phyloP scores from a whole-genome alignment of 2,888 invertebrate genomes.

The Eutolmus rufibarbis region DNA sequence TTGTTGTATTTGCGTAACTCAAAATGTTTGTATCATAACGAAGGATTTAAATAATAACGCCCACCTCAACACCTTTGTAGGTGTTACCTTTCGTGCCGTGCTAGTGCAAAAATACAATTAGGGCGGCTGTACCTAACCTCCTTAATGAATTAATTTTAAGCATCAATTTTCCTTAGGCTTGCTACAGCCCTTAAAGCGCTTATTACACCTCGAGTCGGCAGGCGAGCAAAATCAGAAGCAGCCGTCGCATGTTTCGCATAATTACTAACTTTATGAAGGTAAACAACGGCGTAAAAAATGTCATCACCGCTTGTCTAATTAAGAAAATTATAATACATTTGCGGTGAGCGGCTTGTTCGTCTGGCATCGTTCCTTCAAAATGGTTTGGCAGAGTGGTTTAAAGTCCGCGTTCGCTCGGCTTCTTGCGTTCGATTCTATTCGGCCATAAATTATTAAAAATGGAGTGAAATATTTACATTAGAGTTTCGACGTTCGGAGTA shows the following conservation, averaged over 20 bases:
- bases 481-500: neutral
- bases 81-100: neutral
- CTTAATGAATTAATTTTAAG: neutral
- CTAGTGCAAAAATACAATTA: neutral
- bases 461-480: neutral
- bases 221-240: neutral
- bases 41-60: neutral
- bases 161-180: neutral
- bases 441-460: neutral
- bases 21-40: neutral
- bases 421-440: neutral
- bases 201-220: neutral
- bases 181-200: neutral
- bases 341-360: neutral
- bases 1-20: neutral
- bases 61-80: neutral
- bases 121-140: neutral
- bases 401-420: neutral
- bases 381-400: neutral
- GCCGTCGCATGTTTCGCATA: neutral
- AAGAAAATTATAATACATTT: neutral
- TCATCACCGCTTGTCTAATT: neutral
- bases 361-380: neutral
- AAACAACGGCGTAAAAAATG: neutral
- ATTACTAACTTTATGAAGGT: neutral